Evolutionary conservation across 2,888 invertebrate genomes (phyloP), one percentile per base, ranked within the genome.

Genomic region (Cordilura impudica): DNA sequence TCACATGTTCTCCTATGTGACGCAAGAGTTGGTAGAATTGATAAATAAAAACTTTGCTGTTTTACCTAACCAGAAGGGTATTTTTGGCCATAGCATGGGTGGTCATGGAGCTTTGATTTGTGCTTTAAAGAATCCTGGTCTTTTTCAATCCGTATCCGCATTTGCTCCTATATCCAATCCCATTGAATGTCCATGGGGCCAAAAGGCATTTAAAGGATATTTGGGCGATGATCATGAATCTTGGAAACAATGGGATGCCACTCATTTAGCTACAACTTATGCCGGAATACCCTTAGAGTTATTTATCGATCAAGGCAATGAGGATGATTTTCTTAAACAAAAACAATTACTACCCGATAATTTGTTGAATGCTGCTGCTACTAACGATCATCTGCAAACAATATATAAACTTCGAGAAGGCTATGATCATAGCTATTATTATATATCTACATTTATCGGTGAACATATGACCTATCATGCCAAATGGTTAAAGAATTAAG

Each of bases 121-220:
- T 86, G 95, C 96, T 4, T 90, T 99, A 47, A 96, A 96, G 89
- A 97, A 97, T 90, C 98, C 98, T 8, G 96, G 95, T 12, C 90
- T 94, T 72, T 99, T 95, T 90, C 93, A 93, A 85, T 94, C 95
- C 7, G 97, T 98, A 0, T 98, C 98, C 81, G 98, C 97, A 4
- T 98, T 99, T 91, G 94, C 99, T 3, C 98, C 99, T 0, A 98
- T 99, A 85, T 94, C 95, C 83, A 97, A 98, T 90, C 98, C 99
- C 0, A 92, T 91, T 2, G 91, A 93, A 66, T 94, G 95, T 83
- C 93, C 94, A 0, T 98, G 98, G 98, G 98, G 99, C 0, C 90
- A 92, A 43, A 97, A 97, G 87, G 96, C 95, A 3, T 95, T 98
- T 71, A 90, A 91, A 65, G 96, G 96, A 0, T 97, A 97, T 87